Base-by-base conservation (phyloP, 1,140 invertebrate species). In the Melanaphis sacchari region DNA sequence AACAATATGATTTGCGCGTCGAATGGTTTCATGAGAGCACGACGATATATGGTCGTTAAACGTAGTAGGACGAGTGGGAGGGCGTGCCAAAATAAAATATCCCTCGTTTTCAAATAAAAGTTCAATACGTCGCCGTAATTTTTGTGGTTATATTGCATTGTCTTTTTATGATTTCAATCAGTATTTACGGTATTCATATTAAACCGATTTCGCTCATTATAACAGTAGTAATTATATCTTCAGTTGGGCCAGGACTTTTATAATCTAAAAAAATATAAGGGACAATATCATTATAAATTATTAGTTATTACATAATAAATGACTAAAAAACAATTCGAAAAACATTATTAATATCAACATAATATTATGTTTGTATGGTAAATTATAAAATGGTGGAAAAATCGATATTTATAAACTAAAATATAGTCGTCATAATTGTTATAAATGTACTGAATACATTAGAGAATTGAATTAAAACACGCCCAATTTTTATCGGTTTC, bases 141-240 rank as follows among this genome's bases (percentile, higher is more conserved):
- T 1, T 76, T 76, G 59, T 15, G n/a, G 59, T 76, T 76, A n/a
- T 76, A 76, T 76, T n/a, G 59, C 5, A 76, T n/a, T 76, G 15
- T 76, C 59, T 76, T 76, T 76, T 76, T 76, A n/a, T 76, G 59
- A 76, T 76, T 76, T 76, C 59, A 76, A 76, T 76, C 59, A 76
- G 59, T n/a, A 76, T 76, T 2, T 76, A 76, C 59, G 59, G 15
- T 76, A 76, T 76, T n/a, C 59, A 15, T 76, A n/a, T 76, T 76
- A 76, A 76, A n/a, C 59, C 59, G 59, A 76, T 76, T 76, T 76
- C 31, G 5, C 1, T 76, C 59, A 76, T n/a, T n/a, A 76, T 18
- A n/a, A 76, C 5, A 76, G 54, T 15, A n/a, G 18, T 76, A 76
- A 15, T n/a, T 76, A 76, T n/a, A 76, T 76, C n/a, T 15, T 76